Evolutionary conservation across 2,888 invertebrate genomes (phyloP).

Genomic region (Himalopsyche kuldschensis): DNA sequence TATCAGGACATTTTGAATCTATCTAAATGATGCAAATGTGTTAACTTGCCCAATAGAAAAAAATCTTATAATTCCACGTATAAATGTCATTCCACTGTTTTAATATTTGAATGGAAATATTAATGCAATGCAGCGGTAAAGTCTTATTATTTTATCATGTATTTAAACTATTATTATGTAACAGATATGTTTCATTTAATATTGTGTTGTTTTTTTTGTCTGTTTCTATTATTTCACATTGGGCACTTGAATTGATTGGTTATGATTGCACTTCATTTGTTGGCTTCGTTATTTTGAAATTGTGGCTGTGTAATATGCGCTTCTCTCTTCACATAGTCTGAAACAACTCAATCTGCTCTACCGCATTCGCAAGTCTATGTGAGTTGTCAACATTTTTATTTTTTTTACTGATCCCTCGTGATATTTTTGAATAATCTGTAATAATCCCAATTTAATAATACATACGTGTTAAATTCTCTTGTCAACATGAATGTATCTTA

Average conservation of each 20-base stretch:
- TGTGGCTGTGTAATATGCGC: slow-evolving; percentile 8
- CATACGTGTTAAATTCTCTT: too few species aligned
- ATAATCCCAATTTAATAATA: background rate
- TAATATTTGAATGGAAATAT: too few species aligned
- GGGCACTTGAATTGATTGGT: slow-evolving; percentile 1
- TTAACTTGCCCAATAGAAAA: too few species aligned
- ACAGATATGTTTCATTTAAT: background rate
- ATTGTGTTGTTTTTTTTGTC: background rate
- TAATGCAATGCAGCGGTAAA: background rate
- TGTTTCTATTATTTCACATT: slow-evolving; percentile 2
- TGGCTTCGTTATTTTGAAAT: slow-evolving; percentile 7
- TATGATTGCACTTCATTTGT: background rate
- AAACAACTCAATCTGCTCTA: background rate
- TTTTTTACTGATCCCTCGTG: slow-evolving; percentile 13
- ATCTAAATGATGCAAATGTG: too few species aligned
- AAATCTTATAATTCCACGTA: too few species aligned
- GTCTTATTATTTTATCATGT: background rate
- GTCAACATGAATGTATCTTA: too few species aligned
- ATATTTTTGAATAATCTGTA: background rate
- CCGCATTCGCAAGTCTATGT: slow-evolving; percentile 11
- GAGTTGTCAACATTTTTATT: slow-evolving; percentile 8
- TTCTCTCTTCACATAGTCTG: slow-evolving; percentile 8
- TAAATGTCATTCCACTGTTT: too few species aligned
- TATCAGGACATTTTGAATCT: too few species aligned
- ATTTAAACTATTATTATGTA: background rate